Evolutionary conservation across 2,797 vertebrate species (phyloP).

Genomic region (Syncerus caffer): DNA sequence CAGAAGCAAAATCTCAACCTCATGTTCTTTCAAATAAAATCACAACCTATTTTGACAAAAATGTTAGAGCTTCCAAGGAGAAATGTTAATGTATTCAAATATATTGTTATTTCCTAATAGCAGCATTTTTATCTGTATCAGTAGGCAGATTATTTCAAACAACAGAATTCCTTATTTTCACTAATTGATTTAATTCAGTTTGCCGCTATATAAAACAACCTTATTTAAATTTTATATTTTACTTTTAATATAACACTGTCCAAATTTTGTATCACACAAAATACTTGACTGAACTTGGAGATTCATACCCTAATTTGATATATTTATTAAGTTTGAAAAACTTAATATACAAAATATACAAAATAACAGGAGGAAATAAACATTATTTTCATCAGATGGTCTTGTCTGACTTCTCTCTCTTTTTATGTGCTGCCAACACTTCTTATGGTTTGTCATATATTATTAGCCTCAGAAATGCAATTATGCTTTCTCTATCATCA

Average conservation of each 20-base stretch:
- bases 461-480: conserved; percentile 55
- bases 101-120: background rate
- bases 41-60: background rate
- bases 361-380: conserved; percentile 50
- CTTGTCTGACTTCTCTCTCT: conserved; percentile 53
- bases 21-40: background rate
- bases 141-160: background rate
- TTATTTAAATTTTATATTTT: background rate
- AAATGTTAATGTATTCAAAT: background rate
- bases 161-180: background rate
- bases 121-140: background rate
- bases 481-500: conserved; percentile 53
- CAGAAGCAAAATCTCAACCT: background rate
- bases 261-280: background rate
- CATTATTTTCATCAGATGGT: conserved; percentile 68
- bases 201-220: background rate
- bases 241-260: background rate
- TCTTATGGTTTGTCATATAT: conserved; percentile 60
- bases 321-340: conserved; percentile 60
- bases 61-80: background rate
- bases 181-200: conserved; percentile 15
- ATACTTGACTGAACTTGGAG: background rate
- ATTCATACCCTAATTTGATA: conserved; percentile 53
- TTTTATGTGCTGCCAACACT: background rate
- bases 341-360: background rate